Conservation (phyloP, 2,113 vertebrate genomes). For the Gobiocypris rarus region DNA sequence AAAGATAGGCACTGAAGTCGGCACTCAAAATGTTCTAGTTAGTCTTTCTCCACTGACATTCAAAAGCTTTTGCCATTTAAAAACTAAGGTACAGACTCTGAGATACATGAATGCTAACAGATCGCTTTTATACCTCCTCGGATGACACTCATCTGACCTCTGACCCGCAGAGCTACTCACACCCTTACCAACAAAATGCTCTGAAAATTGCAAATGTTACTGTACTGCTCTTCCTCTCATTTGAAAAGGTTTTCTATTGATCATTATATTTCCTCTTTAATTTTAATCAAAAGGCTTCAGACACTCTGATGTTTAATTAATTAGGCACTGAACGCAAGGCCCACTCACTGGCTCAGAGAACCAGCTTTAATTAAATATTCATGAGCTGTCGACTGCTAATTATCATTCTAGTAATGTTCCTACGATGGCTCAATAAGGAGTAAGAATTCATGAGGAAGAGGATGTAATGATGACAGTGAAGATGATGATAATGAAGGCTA, state of each 20-base stretch:
- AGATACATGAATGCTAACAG: background rate
- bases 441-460: slow-evolving; percentile 12
- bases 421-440: slow-evolving; percentile 33
- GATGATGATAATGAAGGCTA: slow-evolving; percentile 1
- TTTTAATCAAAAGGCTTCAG: slow-evolving; percentile 62
- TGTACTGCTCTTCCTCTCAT: slow-evolving; percentile 15
- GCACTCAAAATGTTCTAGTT: background rate
- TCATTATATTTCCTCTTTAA: slow-evolving; percentile 61
- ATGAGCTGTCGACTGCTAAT: slow-evolving; percentile 51
- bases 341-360: slow-evolving; percentile 56
- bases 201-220: background rate
- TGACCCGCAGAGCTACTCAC: slow-evolving; percentile 19
- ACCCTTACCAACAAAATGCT: background rate
- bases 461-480: background rate
- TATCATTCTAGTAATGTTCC: slow-evolving; percentile 27
- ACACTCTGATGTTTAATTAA: slow-evolving; percentile 65
- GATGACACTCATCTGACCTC: background rate
- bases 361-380: slow-evolving; percentile 59
- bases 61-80: background rate
- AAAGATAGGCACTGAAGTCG: background rate
- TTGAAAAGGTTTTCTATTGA: slow-evolving; percentile 52
- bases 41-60: background rate
- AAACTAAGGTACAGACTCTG: background rate
- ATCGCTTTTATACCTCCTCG: background rate
- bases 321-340: slow-evolving; percentile 47